These are phyloP conservation scores for Zeus faber DNA, from an alignment of 2,113 vertebrate species.

Conservation along the genomic window DNA sequence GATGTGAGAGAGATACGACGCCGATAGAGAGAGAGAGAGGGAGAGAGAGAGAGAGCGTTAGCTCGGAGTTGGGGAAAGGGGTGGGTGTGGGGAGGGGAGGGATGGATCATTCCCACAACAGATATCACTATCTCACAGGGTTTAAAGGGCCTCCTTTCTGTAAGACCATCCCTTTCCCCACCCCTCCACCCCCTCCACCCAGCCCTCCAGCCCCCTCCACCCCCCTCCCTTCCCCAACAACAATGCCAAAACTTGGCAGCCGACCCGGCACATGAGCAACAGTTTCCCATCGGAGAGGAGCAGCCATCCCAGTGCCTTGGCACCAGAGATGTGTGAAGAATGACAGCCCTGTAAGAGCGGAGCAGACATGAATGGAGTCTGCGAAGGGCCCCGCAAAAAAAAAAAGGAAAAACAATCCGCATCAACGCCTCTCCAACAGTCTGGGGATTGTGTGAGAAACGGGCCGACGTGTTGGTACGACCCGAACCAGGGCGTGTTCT, in stretches of 20 bases:
- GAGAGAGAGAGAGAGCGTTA: slow-evolving; percentile 17
- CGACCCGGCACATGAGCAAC: slow-evolving; percentile 69
- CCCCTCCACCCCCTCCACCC: neutral
- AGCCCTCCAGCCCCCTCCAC: neutral
- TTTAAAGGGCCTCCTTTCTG: slow-evolving; percentile 69
- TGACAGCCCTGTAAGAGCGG: slow-evolving; percentile 65
- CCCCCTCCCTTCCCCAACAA: slow-evolving; percentile 34
- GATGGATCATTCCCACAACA: slow-evolving; percentile 66
- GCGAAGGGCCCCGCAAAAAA: neutral
- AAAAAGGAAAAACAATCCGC: slow-evolving; percentile 31
- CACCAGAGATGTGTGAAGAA: slow-evolving; percentile 67
- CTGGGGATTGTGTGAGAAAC: slow-evolving; percentile 28
- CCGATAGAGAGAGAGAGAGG: neutral
- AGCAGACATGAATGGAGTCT: slow-evolving; percentile 68
- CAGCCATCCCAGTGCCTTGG: slow-evolving; percentile 69
- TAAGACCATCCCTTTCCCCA: slow-evolving; percentile 14
- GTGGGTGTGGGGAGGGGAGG: slow-evolving; percentile 37
- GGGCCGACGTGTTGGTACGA: too few relatives aligned
- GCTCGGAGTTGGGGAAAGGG: slow-evolving; percentile 36
- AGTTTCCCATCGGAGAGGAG: slow-evolving; percentile 75
- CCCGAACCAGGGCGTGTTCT: neutral
- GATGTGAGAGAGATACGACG: neutral
- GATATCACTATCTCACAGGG: slow-evolving; percentile 75
- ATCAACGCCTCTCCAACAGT: slow-evolving; percentile 45
- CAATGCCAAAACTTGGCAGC: slow-evolving; percentile 79